Evolutionary conservation across 2,888 invertebrate species (phyloP).

Genomic region (Elmis aenea): DNA sequence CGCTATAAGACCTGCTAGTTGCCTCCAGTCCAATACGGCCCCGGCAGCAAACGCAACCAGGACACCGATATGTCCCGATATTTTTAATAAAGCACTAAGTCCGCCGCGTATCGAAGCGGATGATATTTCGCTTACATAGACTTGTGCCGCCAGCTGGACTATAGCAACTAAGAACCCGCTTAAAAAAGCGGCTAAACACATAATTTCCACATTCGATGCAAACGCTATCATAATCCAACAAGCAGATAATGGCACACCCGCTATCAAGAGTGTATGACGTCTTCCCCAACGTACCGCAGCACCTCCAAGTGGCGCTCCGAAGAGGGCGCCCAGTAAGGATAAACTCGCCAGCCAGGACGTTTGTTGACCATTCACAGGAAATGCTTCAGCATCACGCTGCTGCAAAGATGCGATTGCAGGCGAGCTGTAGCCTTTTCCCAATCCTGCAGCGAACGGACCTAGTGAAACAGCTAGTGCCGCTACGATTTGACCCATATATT

Average conservation of each 20-base stretch:
- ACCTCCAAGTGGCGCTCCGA: conserved; percentile 77
- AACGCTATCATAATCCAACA: conserved; percentile 80
- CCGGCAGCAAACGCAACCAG: conserved; percentile 79
- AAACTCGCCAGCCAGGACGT: conserved; percentile 79
- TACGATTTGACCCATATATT: conserved; percentile 57
- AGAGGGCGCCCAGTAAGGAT: conserved; percentile 71
- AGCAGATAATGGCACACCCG: conserved; percentile 69
- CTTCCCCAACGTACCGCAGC: conserved; percentile 71
- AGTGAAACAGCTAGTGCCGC: conserved; percentile 74
- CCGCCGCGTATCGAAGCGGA: conserved; percentile 82
- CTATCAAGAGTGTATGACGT: conserved; percentile 62
- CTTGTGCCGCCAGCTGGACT: conserved; percentile 48
- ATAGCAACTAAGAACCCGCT: conserved; percentile 59
- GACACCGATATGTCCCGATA: conserved; percentile 80
- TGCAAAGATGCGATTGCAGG: conserved; percentile 74
- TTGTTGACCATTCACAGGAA: conserved; percentile 66
- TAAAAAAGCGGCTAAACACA: conserved; percentile 79
- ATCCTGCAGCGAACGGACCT: conserved; percentile 73
- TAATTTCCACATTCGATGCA: conserved; percentile 69
- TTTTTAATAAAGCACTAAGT: conserved; percentile 79
- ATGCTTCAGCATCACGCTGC: conserved; percentile 55
- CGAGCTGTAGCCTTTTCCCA: conserved; percentile 78
- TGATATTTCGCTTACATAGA: conserved; percentile 89
- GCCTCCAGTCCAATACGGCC: conserved; percentile 78
- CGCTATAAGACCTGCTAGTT: conserved; percentile 75